Evolutionary conservation across 2,113 vertebrate genomes (phyloP), one percentile per base, ranked within the genome.

Genomic region (Takifugu bimaculatus): DNA sequence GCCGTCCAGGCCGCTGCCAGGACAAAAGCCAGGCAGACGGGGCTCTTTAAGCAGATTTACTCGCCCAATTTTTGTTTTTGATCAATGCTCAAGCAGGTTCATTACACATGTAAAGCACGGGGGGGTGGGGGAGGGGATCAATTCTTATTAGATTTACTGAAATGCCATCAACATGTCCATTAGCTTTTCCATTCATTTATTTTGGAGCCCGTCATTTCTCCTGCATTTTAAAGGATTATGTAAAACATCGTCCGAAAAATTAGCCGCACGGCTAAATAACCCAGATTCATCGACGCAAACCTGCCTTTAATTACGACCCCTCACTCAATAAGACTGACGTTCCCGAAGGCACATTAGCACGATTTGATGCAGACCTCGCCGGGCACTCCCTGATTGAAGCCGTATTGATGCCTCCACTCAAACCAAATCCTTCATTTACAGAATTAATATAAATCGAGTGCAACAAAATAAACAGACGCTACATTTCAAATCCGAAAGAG

Each of bases 41-140:
- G 65, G 50, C 72, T 58, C 59, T 63, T 86, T 89, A 88, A 90
- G 87, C 80, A 82, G 90, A 89, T 90, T 88, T 88, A 85, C 73
- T 75, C 66, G 60, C 64, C 71, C 55, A 78, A 79, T 85, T 88
- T 90, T 84, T 83, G 78, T 85, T 88, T 88, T 84, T 82, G 77
- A 88, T 88, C 76, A 85, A 77, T 77, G 80, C 78, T 74, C 52
- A 52, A 70, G 77, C 79, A 86, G 85, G 78, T 86, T 90, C 85
- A 87, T 88, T 85, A 86, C 68, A 70, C 78, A 83, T 82, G 80
- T 83, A 78, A 81, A 86, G 85, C 81, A 70, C 60, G 65, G 65
- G 48, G 68, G 75, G 68, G 56, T 60, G 75, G 75, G 71, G 60
- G 12, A 27, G 26, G 27, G 27, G 26, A 88, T 88, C 74, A 82